Evolutionary conservation across 2,797 vertebrate genomes (phyloP).

Genomic region (Smutsia temminckii): DNA sequence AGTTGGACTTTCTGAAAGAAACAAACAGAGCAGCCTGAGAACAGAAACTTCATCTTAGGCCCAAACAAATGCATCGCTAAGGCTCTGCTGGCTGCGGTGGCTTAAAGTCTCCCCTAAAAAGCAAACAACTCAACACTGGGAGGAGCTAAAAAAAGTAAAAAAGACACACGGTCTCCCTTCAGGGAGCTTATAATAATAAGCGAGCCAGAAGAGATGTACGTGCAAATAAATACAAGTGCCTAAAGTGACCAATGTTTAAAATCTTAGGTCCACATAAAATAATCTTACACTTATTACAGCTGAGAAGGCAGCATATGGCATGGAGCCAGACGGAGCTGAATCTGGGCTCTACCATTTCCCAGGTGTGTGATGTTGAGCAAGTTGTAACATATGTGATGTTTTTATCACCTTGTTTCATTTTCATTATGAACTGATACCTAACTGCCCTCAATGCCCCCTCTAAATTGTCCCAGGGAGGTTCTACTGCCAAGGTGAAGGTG

Average conservation of each 20-base stretch:
- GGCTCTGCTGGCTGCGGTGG: not conserved
- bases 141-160: not conserved
- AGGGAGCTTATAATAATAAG: slow-evolving; percentile 15
- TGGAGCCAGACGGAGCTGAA: not conserved
- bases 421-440: not conserved
- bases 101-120: not conserved
- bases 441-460: not conserved
- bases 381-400: not conserved
- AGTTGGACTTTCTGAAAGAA: slow-evolving; percentile 93
- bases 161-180: not conserved
- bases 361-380: not conserved
- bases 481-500: not conserved
- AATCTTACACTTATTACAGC: not conserved
- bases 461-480: not conserved
- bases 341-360: not conserved
- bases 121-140: not conserved
- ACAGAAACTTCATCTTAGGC: not conserved
- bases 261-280: not conserved
- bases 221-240: not conserved
- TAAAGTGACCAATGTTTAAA: not conserved
- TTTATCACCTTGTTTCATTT: not conserved
- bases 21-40: slow-evolving; percentile 40
- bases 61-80: not conserved
- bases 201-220: accelerated
- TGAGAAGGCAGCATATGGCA: not conserved